Conservation (phyloP, 2,888 invertebrate species). For the Escarpia spicata region DNA sequence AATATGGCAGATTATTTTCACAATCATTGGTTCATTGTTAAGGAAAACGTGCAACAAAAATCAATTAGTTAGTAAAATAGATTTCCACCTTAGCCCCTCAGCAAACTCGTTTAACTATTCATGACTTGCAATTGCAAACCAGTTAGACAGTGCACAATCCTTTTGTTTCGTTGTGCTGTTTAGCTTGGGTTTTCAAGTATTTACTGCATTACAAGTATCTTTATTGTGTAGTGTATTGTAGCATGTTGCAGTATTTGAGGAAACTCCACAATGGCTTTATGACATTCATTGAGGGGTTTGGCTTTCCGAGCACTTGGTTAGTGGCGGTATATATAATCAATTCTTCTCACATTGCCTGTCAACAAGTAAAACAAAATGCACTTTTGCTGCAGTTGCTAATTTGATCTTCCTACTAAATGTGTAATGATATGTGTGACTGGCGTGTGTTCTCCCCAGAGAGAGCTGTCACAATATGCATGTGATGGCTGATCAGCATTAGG, state of each 20-base stretch:
- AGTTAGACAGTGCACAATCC: no score
- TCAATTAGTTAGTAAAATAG: no score
- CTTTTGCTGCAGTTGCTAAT: slow-evolving; percentile 11
- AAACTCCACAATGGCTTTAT: not conserved
- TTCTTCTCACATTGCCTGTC: not conserved
- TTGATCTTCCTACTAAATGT: slow-evolving; percentile 9
- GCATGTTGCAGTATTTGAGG: not conserved
- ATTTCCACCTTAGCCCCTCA: no score
- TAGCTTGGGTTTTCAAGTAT: no score
- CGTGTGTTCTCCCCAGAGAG: not conserved
- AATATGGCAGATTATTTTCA: no score
- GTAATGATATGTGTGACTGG: slow-evolving; percentile 16
- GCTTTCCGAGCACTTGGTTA: not conserved
- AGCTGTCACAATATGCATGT: not conserved
- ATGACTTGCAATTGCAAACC: no score
- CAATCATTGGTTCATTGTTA: no score
- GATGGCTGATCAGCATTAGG: not conserved
- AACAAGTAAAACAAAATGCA: not conserved
- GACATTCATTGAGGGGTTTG: not conserved
- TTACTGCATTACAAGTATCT: no score
- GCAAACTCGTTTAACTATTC: no score
- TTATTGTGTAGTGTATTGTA: no score
- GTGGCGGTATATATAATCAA: not conserved
- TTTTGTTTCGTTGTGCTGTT: no score
- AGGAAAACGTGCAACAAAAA: no score